These are phyloP conservation scores for Spodoptera exigua DNA, from an alignment of 2,888 invertebrate genomes.

Conservation along the genomic window DNA sequence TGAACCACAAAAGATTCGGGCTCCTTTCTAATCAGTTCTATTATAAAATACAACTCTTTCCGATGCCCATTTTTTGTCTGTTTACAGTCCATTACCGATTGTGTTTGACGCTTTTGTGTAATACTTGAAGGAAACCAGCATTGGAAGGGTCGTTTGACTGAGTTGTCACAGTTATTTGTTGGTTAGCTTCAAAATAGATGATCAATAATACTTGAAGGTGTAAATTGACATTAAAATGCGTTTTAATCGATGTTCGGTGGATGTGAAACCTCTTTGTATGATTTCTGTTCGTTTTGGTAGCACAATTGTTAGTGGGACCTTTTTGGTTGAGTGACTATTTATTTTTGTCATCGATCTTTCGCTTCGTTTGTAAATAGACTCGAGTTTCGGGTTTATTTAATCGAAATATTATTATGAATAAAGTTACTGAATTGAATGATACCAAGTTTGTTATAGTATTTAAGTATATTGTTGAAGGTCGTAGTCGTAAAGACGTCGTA, in stretches of 20 bases:
- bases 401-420: too few species aligned
- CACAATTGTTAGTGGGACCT: conserved; percentile 21
- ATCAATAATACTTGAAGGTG: conserved; percentile 60
- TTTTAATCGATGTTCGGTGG: conserved; percentile 59
- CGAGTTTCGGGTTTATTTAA: too few species aligned
- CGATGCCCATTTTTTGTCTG: conserved; percentile 15
- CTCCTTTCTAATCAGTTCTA: conserved; percentile 69
- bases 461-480: too few species aligned
- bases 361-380: neutral
- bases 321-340: conserved; percentile 9
- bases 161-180: conserved; percentile 46
- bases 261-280: conserved; percentile 37
- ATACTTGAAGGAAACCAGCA: conserved; percentile 5
- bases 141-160: conserved; percentile 29
- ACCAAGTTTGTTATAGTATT: too few species aligned
- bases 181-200: conserved; percentile 52
- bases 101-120: neutral
- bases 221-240: conserved; percentile 68
- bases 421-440: too few species aligned
- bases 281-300: conserved; percentile 47
- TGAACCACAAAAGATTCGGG: conserved; percentile 59
- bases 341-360: neutral
- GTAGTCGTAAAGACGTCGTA: too few species aligned
- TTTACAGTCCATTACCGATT: conserved; percentile 38
- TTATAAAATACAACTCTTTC: conserved; percentile 53